A percentile compares a stretch with the other conserved stretches of the same genome.
phyloP scores from a whole-genome alignment of 2,888 invertebrate genomes.

The Cantharis lateralis region DNA sequence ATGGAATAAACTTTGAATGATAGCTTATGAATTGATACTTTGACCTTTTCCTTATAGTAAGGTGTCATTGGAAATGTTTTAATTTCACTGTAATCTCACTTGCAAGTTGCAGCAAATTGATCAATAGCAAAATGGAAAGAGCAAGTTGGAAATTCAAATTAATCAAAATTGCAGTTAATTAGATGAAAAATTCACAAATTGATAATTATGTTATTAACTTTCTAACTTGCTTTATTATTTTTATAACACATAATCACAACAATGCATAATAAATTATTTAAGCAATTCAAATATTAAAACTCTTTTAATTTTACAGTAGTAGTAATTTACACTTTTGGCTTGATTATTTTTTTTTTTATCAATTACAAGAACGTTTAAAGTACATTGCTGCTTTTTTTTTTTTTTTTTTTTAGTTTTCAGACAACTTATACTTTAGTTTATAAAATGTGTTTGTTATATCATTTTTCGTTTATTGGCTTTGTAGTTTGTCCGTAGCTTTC shows the following conservation, averaged over 20 bases:
- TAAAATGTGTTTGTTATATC: slow-evolving; percentile 26
- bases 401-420: background rate
- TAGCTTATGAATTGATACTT: slow-evolving; percentile 38
- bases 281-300: background rate
- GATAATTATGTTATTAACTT: slow-evolving; percentile 1
- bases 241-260: slow-evolving; percentile 19
- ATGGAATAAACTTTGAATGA: slow-evolving; percentile 37
- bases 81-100: slow-evolving; percentile 33
- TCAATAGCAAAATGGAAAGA: slow-evolving; percentile 4
- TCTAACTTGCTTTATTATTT: slow-evolving; percentile 17
- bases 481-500: slow-evolving; percentile 47
- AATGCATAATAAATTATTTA: slow-evolving; percentile 13
- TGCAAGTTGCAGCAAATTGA: slow-evolving; percentile 28
- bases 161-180: background rate
- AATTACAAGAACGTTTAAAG: slow-evolving; percentile 24
- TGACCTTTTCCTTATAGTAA: slow-evolving; percentile 59
- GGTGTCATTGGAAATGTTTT: slow-evolving; percentile 58
- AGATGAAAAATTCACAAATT: background rate
- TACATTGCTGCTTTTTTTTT: slow-evolving; percentile 6
- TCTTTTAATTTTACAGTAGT: slow-evolving; percentile 19
- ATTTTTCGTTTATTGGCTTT: slow-evolving; percentile 38
- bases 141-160: slow-evolving; percentile 14
- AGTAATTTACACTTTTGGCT: slow-evolving; percentile 28
- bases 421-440: slow-evolving; percentile 3
- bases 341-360: slow-evolving; percentile 23